These are phyloP conservation scores for Drosophila athabasca DNA, from an alignment of 1,140 invertebrate genomes.

Conservation along the genomic window DNA sequence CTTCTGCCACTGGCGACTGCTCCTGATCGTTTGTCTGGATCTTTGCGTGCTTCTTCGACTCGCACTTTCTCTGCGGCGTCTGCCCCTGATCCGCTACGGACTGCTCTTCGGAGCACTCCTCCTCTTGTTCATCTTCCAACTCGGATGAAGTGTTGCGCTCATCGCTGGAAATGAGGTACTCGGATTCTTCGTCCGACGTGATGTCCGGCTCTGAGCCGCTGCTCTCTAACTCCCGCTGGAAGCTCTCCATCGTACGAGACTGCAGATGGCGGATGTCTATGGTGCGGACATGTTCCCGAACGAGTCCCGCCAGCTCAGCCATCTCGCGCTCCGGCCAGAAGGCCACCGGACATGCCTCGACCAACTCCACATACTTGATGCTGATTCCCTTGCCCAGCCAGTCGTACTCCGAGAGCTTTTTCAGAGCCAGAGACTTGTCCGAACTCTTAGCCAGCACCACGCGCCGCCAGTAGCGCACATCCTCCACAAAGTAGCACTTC, in stretches of 20 bases:
- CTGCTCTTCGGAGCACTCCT: slow-evolving; percentile 17
- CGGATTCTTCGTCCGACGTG: slow-evolving; percentile 41
- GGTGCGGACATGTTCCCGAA: slow-evolving; percentile 36
- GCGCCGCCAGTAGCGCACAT: slow-evolving; percentile 59
- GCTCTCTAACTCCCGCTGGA: slow-evolving; percentile 13
- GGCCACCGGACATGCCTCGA: slow-evolving; percentile 60
- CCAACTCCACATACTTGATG: slow-evolving; percentile 70
- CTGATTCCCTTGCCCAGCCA: slow-evolving; percentile 67
- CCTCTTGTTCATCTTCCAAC: slow-evolving; percentile 9
- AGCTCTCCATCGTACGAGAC: slow-evolving; percentile 39
- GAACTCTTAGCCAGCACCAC: slow-evolving; percentile 62
- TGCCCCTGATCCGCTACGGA: not conserved
- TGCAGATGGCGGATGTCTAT: slow-evolving; percentile 66
- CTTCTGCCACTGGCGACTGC: not conserved
- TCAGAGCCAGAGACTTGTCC: slow-evolving; percentile 37
- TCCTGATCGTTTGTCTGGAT: not conserved
- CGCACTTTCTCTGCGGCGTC: not conserved
- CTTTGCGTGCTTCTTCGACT: not conserved
- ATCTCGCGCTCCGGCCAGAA: slow-evolving; percentile 64
- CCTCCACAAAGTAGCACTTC: slow-evolving; percentile 61
- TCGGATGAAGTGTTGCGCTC: slow-evolving; percentile 10
- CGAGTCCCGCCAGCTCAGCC: slow-evolving; percentile 35
- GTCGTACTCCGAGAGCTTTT: slow-evolving; percentile 52
- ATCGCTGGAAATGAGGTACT: slow-evolving; percentile 51
- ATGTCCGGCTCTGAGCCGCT: slow-evolving; percentile 36